Evolutionary conservation across 2,888 invertebrate species (phyloP), one percentile per base, ranked within the genome.

Genomic region (Drosophila gaucha): DNA sequence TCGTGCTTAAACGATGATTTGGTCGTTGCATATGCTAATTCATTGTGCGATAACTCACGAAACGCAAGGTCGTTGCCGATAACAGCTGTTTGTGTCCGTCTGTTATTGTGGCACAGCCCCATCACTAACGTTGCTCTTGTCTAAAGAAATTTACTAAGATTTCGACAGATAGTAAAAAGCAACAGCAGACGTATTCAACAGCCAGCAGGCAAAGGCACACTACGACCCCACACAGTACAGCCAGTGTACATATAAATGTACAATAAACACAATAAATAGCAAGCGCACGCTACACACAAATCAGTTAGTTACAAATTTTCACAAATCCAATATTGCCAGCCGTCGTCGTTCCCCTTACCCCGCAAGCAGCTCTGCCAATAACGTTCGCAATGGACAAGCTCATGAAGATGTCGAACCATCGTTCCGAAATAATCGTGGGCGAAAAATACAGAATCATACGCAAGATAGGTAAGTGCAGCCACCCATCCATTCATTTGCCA

Each of bases 361-460:
- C 64, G n/a, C 24, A 12, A 39, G 16, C 59, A 59, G 18, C 28
- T 44, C 10, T 16, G 31, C 31, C 46, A 46, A n/a, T 22, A 33
- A 58, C 49, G 35, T 35, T 35, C 16, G 12, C 24, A 43, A 63
- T 63, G 62, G 62, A 63, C 64, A 63, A 63, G 30, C 51, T 63
- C 30, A 63, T 63, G 30, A 63, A 63, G 43, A 43, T 90, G 86
- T 90, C 89, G 80, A 90, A 90, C 69, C 88, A 78, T 67, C 86
- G 91, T 60, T 85, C 90, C 90, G 96, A 97, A 92, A 95, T 96
- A 92, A 94, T 97, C 92, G 95, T 97, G 92, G 97, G 96, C 92
- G 96, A 96, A 90, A 97, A 96, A 93, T 99, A 98, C 94, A 96
- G 98, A 92, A 94, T 99, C 90, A 95, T 98, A 91, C 95, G 98